Percentiles rank a stretch among this genome's conserved stretches.
Evolutionary conservation across 2,888 invertebrate species (phyloP).

Genomic region (Allolobophora icterica): DNA sequence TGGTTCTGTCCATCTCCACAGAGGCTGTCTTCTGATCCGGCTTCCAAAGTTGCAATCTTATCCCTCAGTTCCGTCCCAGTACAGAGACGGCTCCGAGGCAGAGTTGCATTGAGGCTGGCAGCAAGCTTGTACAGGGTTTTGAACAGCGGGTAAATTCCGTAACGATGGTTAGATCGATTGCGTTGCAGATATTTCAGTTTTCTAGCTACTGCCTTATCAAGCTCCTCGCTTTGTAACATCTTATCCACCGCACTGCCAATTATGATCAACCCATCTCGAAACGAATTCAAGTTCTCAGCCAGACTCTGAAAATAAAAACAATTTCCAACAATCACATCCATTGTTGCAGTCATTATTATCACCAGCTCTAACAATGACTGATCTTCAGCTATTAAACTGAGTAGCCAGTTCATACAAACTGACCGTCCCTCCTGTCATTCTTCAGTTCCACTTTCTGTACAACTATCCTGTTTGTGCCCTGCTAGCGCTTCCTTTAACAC

Average conservation of each 20-base stretch:
- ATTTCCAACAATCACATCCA: neutral
- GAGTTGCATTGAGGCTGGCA: neutral
- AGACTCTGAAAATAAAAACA: constrained; percentile 1
- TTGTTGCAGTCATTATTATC: neutral
- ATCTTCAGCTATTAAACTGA: neutral
- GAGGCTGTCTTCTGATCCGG: neutral
- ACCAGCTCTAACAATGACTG: neutral
- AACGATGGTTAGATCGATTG: neutral
- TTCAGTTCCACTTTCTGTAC: neutral
- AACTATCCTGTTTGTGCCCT: neutral
- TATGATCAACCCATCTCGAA: constrained; percentile 9
- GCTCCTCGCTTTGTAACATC: neutral
- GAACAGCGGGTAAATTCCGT: neutral
- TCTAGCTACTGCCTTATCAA: neutral
- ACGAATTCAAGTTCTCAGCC: neutral
- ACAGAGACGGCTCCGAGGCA: neutral
- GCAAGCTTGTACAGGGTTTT: neutral
- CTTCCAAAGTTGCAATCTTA: neutral
- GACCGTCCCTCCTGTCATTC: neutral
- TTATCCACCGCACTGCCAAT: neutral
- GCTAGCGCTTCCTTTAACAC: neutral
- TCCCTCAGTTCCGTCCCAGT: neutral
- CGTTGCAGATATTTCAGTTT: neutral
- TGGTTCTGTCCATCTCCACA: neutral
- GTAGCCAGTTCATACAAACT: neutral